Conservation (phyloP, 2,113 vertebrate genomes). For the Ancistrus triradiatus region DNA sequence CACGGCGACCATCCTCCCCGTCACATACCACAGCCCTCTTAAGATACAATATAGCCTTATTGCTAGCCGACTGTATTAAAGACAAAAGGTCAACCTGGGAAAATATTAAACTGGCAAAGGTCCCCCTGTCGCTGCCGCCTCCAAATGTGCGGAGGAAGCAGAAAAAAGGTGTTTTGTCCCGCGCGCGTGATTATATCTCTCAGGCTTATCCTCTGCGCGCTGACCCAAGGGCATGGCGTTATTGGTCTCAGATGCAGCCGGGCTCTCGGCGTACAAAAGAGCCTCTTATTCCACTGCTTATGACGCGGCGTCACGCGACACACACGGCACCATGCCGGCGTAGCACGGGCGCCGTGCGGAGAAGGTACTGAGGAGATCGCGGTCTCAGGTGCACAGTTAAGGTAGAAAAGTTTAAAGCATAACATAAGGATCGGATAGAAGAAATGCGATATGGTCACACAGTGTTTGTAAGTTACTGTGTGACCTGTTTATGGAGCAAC, state of each 20-base stretch:
- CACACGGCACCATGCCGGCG: constrained; percentile 2
- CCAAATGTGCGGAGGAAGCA: constrained; percentile 76
- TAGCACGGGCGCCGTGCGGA: too few relatives aligned
- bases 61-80: constrained; percentile 76
- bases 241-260: constrained; percentile 78
- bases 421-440: too few relatives aligned
- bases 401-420: too few relatives aligned
- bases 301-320: constrained; percentile 54
- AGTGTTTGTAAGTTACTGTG: too few relatives aligned
- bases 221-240: constrained; percentile 74
- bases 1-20: constrained; percentile 56
- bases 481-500: too few relatives aligned
- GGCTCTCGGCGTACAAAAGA: constrained; percentile 78
- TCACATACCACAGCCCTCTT: constrained; percentile 67
- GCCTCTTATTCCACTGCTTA: constrained; percentile 71
- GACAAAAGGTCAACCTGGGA: constrained; percentile 78
- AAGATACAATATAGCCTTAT: constrained; percentile 79
- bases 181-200: constrained; percentile 78
- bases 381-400: too few relatives aligned
- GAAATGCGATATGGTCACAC: too few relatives aligned
- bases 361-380: too few relatives aligned
- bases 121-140: constrained; percentile 53
- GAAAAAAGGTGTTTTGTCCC: constrained; percentile 75
- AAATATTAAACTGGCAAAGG: constrained; percentile 79
- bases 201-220: constrained; percentile 68